These are phyloP conservation scores for Leptosomus discolor DNA, from an alignment of 2,113 vertebrate species.

Conservation along the genomic window DNA sequence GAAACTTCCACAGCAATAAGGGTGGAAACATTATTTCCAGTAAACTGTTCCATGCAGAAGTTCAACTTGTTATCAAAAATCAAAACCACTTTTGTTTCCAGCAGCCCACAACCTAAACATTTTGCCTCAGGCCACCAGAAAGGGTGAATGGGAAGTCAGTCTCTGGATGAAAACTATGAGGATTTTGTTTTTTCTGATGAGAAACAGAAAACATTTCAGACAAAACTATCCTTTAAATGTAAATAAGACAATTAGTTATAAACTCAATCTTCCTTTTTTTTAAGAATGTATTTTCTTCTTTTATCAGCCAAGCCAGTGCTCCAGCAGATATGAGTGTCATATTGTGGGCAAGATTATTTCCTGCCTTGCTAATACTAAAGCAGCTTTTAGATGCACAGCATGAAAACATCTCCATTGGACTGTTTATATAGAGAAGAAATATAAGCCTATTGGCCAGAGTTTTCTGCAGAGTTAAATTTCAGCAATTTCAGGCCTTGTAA, in stretches of 20 bases:
- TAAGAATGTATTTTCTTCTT: background rate
- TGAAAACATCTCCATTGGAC: background rate
- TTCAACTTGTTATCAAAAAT: background rate
- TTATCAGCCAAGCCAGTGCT: background rate
- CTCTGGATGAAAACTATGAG: background rate
- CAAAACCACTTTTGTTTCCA: background rate
- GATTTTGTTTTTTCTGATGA: background rate
- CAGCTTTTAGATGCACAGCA: background rate
- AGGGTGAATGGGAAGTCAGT: background rate
- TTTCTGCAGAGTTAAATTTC: background rate
- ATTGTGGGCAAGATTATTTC: background rate
- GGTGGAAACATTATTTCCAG: background rate
- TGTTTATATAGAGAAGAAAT: background rate
- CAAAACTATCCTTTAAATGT: background rate
- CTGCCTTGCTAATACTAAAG: background rate
- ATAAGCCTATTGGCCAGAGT: background rate
- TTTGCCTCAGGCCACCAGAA: background rate
- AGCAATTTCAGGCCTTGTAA: background rate
- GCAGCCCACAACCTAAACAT: background rate
- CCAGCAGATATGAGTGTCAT: background rate
- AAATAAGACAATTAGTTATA: background rate
- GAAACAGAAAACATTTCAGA: background rate
- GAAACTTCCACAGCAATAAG: background rate
- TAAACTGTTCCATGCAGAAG: background rate
- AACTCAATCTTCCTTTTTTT: background rate